Percentiles rank a stretch among this genome's conserved stretches.
phyloP scores from a whole-genome alignment of 1,140 invertebrate genomes.

The Glomeris maerens region DNA sequence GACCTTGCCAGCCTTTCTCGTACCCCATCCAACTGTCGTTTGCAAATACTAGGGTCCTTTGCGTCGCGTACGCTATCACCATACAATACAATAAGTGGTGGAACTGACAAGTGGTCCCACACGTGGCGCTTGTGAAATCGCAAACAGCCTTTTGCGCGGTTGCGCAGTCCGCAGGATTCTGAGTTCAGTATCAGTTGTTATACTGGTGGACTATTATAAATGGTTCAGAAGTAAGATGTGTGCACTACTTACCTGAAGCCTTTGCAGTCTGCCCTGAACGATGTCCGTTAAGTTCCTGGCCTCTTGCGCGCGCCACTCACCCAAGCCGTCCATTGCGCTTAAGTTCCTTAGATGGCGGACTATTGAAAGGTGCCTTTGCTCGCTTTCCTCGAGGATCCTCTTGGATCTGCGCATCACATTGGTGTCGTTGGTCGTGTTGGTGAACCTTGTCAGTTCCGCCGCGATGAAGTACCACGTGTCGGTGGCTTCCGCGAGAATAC shows the following conservation, averaged over 20 bases:
- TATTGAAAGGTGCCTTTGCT: no score
- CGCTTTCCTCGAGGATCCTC: no score
- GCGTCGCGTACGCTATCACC: slow-evolving; percentile 27
- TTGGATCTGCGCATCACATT: no score
- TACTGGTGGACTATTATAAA: no score
- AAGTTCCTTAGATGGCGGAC: slow-evolving; percentile 55
- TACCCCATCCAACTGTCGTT: neutral
- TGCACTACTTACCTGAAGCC: no score
- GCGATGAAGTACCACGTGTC: slow-evolving; percentile 49
- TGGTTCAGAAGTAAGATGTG: no score
- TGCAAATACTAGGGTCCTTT: neutral
- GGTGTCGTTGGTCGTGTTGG: slow-evolving; percentile 40
- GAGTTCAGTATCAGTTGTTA: no score
- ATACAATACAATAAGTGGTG: slow-evolving; percentile 34
- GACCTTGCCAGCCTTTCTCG: neutral
- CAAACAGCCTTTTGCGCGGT: no score
- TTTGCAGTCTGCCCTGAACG: slow-evolving; percentile 65
- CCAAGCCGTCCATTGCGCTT: slow-evolving; percentile 57
- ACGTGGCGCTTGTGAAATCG: no score
- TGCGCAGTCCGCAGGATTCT: no score
- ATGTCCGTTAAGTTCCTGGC: slow-evolving; percentile 59
- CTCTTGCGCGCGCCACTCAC: slow-evolving; percentile 64
- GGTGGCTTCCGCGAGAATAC: slow-evolving; percentile 55
- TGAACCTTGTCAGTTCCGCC: slow-evolving; percentile 54
- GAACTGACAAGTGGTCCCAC: slow-evolving; percentile 34